These are phyloP conservation scores for Penaeus chinensis DNA, from an alignment of 1,140 invertebrate species.

Conservation along the genomic window DNA sequence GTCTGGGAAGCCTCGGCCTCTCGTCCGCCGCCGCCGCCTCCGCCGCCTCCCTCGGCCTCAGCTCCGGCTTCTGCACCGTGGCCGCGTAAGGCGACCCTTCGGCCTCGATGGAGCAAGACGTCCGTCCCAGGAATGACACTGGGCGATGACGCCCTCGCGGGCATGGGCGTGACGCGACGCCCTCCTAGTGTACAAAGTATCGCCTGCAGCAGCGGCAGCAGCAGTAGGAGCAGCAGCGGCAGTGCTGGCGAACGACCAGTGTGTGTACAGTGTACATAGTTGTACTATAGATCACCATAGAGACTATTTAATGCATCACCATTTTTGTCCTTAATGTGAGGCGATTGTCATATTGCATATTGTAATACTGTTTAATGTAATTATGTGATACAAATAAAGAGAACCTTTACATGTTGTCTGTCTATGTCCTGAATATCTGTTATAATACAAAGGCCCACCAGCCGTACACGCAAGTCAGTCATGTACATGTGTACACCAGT, in stretches of 20 bases:
- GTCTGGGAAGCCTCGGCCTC: slow-evolving; percentile 52
- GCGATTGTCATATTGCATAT: slow-evolving; percentile 54
- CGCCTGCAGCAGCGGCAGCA: slow-evolving; percentile 27
- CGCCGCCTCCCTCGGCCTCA: slow-evolving; percentile 54
- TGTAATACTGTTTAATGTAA: slow-evolving; percentile 52
- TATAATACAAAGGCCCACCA: neutral
- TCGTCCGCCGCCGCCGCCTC: slow-evolving; percentile 48
- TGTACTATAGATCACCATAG: slow-evolving; percentile 54
- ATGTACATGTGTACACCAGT: too few species aligned
- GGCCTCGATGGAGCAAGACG: too few species aligned
- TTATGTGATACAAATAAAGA: slow-evolving; percentile 58
- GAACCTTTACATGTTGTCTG: slow-evolving; percentile 15
- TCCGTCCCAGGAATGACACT: too few species aligned
- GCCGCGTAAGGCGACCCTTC: slow-evolving; percentile 47
- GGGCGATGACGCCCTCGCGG: too few species aligned
- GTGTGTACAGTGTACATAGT: slow-evolving; percentile 51
- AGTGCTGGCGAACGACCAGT: neutral
- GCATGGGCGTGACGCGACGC: too few species aligned
- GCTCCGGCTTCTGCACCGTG: slow-evolving; percentile 61
- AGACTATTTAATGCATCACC: slow-evolving; percentile 55
- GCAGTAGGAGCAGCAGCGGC: slow-evolving; percentile 9
- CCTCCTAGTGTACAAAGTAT: neutral
- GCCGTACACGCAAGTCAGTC: too few species aligned
- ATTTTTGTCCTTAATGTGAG: slow-evolving; percentile 45
- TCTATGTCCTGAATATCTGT: neutral